Base-by-base conservation (phyloP, 2,113 vertebrate species). In the Eulacestoma nigropectus region DNA sequence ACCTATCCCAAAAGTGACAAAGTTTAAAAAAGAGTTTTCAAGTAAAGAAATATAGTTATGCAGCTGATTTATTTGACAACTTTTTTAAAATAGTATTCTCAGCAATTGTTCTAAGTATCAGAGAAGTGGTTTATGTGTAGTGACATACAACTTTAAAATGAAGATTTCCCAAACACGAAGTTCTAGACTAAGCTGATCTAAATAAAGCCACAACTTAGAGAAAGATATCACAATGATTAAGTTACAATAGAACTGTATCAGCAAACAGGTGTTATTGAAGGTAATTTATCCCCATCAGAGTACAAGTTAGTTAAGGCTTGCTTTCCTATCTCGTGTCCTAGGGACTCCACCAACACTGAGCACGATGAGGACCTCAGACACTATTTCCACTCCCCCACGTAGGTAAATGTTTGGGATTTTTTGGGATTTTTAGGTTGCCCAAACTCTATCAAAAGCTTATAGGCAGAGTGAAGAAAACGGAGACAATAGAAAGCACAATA, bases 391-490 rank as follows among this genome's bases (percentile, higher is more conserved):
- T 83, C 10, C 8, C 17, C 9, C n/a, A 20, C 3, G 14, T 7
- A 74, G 15, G 39, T 39, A 77, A 70, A 56, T 27, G 5, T n/a
- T 85, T 39, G 42, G 23, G 15, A 17, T 14, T 25, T 59, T 56
- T 74, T n/a, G n/a, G n/a, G n/a, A n/a, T n/a, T n/a, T 95, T 87
- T 81, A 77, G 10, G 20, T 64, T 93, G 30, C 20, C 60, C 44
- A 72, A 78, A 46, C 46, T 37, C 17, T 35, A 27, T 53, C 60
- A 67, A 89, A 84, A 88, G 19, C 17, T 86, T 42, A 17, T 39
- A 73, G 22, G 73, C 16, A 81, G 69, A 49, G n/a, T 87, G 76
- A 95, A 83, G 94, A 96, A 97, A 87, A 13, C 52, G 84, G 25
- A 64, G 68, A 93, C 83, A 96, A 90, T 4, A 82, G 53, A 91